Conservation (phyloP, 2,797 vertebrate species). For the Hapalemur alaotrensis region DNA sequence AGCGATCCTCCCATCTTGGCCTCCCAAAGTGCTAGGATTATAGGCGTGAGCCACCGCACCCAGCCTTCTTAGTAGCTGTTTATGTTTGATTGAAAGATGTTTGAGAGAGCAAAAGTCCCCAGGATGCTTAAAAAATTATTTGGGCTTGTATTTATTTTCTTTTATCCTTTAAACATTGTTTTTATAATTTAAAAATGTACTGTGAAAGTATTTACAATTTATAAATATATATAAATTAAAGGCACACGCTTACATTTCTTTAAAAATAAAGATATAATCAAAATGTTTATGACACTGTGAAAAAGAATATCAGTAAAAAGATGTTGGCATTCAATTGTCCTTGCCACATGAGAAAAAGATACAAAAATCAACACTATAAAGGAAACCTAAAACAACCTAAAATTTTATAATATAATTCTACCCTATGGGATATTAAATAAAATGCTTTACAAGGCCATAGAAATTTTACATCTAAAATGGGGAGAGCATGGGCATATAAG, state of each 20-base stretch:
- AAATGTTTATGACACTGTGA: background rate
- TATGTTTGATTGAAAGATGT: background rate
- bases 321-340: background rate
- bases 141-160: background rate
- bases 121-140: background rate
- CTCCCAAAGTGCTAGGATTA: background rate
- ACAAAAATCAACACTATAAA: conserved; percentile 32
- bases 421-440: conserved; percentile 14
- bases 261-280: background rate
- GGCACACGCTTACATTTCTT: background rate
- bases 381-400: conserved; percentile 18
- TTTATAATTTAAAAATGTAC: background rate
- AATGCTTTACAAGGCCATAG: conserved; percentile 7
- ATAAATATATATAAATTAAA: background rate
- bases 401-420: conserved; percentile 19
- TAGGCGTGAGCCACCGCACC: background rate
- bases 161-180: background rate
- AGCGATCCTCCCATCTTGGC: background rate
- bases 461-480: background rate
- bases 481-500: background rate
- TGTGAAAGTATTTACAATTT: background rate
- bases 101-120: background rate
- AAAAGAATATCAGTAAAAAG: background rate
- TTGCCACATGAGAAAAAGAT: conserved; percentile 1
- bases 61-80: background rate